phyloP scores from a whole-genome alignment of 1,140 invertebrate species.

The Pinna nobilis region DNA sequence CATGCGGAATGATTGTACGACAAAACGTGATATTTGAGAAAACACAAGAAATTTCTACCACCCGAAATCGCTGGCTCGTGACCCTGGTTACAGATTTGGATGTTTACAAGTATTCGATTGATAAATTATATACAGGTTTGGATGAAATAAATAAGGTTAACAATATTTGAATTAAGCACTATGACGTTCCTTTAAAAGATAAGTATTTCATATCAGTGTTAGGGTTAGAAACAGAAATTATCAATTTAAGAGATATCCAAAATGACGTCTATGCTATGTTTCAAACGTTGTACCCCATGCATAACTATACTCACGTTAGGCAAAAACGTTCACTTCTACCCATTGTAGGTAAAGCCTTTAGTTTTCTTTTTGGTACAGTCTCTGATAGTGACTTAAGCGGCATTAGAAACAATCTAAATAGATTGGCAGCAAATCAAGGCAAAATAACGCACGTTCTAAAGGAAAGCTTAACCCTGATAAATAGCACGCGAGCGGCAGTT shows the following conservation, averaged over 20 bases:
- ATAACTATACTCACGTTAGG: background rate
- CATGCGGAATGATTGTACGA: no score
- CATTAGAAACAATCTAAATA: slow-evolving; percentile 21
- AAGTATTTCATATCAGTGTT: background rate
- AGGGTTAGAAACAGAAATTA: background rate
- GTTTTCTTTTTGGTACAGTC: slow-evolving; percentile 36
- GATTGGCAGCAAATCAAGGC: slow-evolving; percentile 18
- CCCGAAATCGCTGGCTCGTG: no score
- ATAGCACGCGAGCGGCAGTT: slow-evolving; percentile 17
- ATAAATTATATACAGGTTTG: background rate
- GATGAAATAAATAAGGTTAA: background rate
- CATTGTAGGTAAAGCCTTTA: slow-evolving; percentile 16
- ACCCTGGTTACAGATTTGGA: background rate
- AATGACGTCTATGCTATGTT: background rate
- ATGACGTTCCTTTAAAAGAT: background rate
- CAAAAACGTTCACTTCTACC: slow-evolving; percentile 26
- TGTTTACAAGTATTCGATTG: background rate
- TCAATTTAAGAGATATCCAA: background rate
- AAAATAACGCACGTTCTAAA: slow-evolving; percentile 27
- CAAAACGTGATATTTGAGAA: no score
- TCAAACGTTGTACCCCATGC: background rate
- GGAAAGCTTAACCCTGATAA: slow-evolving; percentile 17
- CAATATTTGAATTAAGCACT: background rate
- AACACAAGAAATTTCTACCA: no score
- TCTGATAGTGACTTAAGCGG: slow-evolving; percentile 9